A percentile compares a stretch with the other conserved stretches of the same genome.
Evolutionary conservation across 2,113 vertebrate species (phyloP).

Genomic region (Coracopsis vasa): DNA sequence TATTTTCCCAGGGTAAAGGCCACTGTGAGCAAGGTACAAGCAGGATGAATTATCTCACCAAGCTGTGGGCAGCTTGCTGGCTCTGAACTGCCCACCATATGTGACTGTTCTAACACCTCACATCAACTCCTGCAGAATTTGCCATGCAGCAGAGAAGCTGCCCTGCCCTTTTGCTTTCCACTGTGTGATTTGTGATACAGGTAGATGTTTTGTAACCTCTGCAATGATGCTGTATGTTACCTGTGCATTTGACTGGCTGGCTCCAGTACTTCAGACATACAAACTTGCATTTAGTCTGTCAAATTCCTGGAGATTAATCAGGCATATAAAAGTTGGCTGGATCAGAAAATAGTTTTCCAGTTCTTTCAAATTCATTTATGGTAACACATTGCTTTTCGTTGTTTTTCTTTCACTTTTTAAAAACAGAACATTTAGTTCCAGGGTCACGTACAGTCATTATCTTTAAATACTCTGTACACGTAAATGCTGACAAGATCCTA

Average conservation of each 20-base stretch:
- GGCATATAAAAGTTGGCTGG: constrained; percentile 13
- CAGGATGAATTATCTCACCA: neutral
- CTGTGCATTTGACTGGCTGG: neutral
- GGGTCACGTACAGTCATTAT: constrained; percentile 15
- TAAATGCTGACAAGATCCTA: constrained; percentile 1
- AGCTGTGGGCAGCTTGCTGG: neutral
- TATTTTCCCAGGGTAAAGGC: neutral
- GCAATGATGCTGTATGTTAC: neutral
- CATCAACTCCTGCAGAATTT: neutral
- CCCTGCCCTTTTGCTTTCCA: neutral
- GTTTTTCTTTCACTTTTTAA: constrained; percentile 35
- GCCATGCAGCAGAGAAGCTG: neutral
- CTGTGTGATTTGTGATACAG: rapidly evolving
- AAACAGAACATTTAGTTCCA: constrained; percentile 33
- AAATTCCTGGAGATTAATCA: constrained; percentile 26
- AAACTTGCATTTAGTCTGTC: neutral
- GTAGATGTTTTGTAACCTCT: neutral
- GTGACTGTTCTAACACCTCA: neutral
- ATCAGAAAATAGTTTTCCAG: constrained; percentile 19
- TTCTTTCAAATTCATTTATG: constrained; percentile 35
- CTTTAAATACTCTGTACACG: constrained; percentile 9
- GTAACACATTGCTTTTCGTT: constrained; percentile 14
- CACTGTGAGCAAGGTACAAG: neutral
- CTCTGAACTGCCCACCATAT: neutral
- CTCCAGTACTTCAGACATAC: neutral